These are phyloP conservation scores for Hemiscyllium ocellatum DNA, from an alignment of 2,113 vertebrate species.

Conservation along the genomic window DNA sequence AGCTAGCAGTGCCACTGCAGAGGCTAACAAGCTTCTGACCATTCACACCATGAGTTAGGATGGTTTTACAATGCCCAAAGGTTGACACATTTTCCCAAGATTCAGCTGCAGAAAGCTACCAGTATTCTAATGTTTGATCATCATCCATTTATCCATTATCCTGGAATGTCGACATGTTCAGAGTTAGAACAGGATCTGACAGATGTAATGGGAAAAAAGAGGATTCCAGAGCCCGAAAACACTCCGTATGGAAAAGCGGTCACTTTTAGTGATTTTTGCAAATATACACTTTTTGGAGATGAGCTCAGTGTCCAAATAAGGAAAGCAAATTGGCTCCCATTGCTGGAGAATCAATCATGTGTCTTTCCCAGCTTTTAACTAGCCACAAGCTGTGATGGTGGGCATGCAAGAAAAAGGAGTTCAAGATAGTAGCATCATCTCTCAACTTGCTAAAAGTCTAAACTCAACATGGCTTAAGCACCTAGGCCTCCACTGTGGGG, in stretches of 20 bases:
- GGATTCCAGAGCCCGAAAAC: neutral
- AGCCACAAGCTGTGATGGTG: neutral
- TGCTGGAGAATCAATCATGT: neutral
- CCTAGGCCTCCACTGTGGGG: too few relatives aligned
- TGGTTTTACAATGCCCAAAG: neutral
- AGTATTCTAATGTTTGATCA: neutral
- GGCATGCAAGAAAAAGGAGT: neutral
- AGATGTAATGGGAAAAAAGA: neutral
- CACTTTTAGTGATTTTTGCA: neutral
- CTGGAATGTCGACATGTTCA: neutral
- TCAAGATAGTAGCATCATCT: neutral
- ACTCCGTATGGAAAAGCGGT: neutral
- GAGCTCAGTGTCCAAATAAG: neutral
- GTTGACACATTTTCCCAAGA: too few relatives aligned
- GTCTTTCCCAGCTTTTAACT: neutral
- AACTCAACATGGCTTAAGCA: neutral
- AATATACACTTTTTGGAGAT: too few relatives aligned
- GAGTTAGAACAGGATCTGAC: neutral
- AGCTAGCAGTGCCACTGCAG: neutral
- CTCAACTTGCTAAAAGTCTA: neutral
- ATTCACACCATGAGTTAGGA: neutral
- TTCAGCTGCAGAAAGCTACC: neutral
- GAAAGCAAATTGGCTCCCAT: neutral
- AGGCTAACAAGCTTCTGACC: neutral
- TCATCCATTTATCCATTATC: neutral